These are phyloP conservation scores for Syrista parreyssii DNA, from an alignment of 2,888 invertebrate species.

Conservation along the genomic window DNA sequence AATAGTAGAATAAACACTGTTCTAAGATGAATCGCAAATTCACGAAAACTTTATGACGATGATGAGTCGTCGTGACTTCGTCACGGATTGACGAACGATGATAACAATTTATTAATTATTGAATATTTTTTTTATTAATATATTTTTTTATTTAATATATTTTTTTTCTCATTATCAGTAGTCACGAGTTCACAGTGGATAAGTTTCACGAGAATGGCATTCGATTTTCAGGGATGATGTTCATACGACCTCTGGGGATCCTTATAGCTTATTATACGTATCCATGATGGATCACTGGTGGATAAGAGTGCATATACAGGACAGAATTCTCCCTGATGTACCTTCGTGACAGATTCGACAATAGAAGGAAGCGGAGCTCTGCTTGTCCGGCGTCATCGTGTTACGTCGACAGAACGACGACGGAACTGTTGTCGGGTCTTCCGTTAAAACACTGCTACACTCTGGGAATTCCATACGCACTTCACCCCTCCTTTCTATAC, in stretches of 20 bases:
- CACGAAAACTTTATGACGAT: neutral
- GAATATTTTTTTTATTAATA: neutral
- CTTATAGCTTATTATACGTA: neutral
- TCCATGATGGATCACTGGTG: neutral
- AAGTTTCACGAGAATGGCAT: neutral
- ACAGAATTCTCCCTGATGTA: constrained; percentile 17
- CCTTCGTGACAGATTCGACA: constrained; percentile 71
- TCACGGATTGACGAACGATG: neutral
- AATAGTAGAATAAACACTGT: neutral
- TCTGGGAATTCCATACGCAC: neutral
- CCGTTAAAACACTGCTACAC: neutral
- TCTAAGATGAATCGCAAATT: neutral
- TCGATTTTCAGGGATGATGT: neutral
- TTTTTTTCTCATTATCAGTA: neutral
- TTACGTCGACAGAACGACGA: neutral
- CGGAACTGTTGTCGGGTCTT: constrained; percentile 7
- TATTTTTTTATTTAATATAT: neutral
- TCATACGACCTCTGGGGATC: neutral
- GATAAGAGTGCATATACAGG: neutral
- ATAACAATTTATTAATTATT: neutral
- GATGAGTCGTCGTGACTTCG: neutral
- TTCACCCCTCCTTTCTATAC: neutral
- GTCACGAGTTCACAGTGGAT: neutral
- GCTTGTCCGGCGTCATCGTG: constrained; percentile 30
- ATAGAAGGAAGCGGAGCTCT: constrained; percentile 26